Base-by-base conservation (phyloP, 2,113 vertebrate genomes). In the Silurus meridionalis region DNA sequence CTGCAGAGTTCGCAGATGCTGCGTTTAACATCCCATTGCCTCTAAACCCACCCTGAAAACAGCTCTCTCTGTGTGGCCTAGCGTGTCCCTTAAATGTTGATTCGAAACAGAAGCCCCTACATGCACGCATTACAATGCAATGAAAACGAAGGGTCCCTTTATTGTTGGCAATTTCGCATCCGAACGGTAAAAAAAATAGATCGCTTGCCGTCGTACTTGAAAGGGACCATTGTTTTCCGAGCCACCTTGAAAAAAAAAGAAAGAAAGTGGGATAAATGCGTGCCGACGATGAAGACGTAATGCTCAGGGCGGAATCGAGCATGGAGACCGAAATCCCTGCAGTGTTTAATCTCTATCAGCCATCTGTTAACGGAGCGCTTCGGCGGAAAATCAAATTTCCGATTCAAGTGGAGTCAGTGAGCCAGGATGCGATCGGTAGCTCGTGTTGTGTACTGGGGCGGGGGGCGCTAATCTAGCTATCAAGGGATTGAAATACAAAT, bases 1-100 rank as follows among this genome's bases (percentile, higher is more conserved):
- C 89, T 87, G 89, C 71, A 78, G 88, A 87, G 88, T 48, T 82
- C 83, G 50, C 88, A 90, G 88, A 87, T 90, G 89, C 88, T 87
- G 66, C 67, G 55, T 74, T 87, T 86, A 75, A 83, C 77, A 75
- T 88, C 83, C 82, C 81, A 86, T 66, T 83, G 79, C 61, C 50
- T 83, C 80, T 83, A 87, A 90, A 85, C 75, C 81, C 28, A 83
- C 23, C 80, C 71, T 21, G 69, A 75, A 78, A 86, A 82, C 64
- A 60, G 46, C 77, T 55, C 80, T 55, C 88, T 5, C 69, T 77
- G 75, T 78, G 89, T 83, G 81, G 75, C 50, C 67, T 66, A 60
- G 63, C 46, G 84, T 86, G 61, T 78, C 63, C 63, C 28, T 63
- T 85, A 78, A 88, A 80, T 80, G 82, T 83, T 88, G 86, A 66